These are phyloP conservation scores for Lepus americanus DNA, from an alignment of 2,113 vertebrate species.

Conservation along the genomic window DNA sequence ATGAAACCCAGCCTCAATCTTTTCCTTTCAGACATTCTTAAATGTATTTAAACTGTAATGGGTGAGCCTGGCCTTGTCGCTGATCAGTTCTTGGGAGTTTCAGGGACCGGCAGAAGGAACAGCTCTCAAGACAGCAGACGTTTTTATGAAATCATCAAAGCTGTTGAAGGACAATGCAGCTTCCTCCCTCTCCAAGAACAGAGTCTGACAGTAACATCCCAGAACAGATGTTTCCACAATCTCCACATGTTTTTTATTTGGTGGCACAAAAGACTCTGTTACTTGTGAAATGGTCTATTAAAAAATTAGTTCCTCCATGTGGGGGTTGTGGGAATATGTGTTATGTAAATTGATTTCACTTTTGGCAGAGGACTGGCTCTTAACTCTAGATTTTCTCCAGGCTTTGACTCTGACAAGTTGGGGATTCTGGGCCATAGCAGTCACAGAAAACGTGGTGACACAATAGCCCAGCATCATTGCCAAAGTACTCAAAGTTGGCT, in stretches of 20 bases:
- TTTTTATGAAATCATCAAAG: conserved; percentile 83
- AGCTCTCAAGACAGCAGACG: conserved; percentile 60
- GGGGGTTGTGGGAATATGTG: conserved; percentile 78
- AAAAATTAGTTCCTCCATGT: conserved; percentile 78
- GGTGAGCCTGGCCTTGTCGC: neutral
- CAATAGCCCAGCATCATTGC: neutral
- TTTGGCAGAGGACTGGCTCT: conserved; percentile 26
- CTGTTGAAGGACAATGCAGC: conserved; percentile 79
- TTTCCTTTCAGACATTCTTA: conserved; percentile 14
- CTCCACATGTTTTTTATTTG: conserved; percentile 80
- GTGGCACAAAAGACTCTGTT: conserved; percentile 75
- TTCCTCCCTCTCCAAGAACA: conserved; percentile 76
- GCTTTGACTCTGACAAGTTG: neutral
- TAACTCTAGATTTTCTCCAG: conserved; percentile 59
- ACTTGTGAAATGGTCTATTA: conserved; percentile 73
- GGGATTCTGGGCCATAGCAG: neutral
- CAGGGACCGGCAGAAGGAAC: conserved; percentile 48
- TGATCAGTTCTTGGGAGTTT: conserved; percentile 36
- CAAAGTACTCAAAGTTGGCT: neutral
- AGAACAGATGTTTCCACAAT: conserved; percentile 83
- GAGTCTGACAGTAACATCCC: conserved; percentile 75
- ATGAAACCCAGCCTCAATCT: neutral
- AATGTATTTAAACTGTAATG: neutral
- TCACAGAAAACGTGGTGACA: neutral
- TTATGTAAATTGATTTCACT: conserved; percentile 62